phyloP scores from a whole-genome alignment of 2,113 vertebrate species.

The Hippocampus barbouri region DNA sequence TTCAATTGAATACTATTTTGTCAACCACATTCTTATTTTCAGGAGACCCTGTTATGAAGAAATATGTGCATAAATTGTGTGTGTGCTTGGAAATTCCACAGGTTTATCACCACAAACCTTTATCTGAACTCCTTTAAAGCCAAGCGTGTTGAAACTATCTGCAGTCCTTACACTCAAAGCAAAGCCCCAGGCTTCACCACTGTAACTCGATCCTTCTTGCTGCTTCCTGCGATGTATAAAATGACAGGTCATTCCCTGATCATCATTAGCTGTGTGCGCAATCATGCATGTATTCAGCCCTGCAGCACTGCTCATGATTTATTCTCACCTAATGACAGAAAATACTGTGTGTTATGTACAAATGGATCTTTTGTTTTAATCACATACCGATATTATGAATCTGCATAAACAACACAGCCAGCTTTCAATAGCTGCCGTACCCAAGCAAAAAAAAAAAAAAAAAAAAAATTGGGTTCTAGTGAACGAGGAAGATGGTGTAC shows the following conservation, averaged over 20 bases:
- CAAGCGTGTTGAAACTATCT: neutral
- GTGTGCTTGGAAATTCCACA: neutral
- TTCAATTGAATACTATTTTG: neutral
- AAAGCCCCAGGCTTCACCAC: slow-evolving; percentile 20
- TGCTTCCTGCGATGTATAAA: slow-evolving; percentile 30
- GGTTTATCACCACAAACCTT: slow-evolving; percentile 26
- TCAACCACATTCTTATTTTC: neutral
- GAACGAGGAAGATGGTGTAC: too few relatives aligned
- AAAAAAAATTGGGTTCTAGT: too few relatives aligned
- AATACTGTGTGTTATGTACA: slow-evolving; percentile 13
- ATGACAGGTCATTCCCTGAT: slow-evolving; percentile 29
- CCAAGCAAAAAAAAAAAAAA: too few relatives aligned
- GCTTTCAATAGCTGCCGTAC: too few relatives aligned
- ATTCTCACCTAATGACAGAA: slow-evolving; percentile 43
- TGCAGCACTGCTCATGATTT: slow-evolving; percentile 53
- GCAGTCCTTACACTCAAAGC: slow-evolving; percentile 18
- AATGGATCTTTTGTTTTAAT: slow-evolving; percentile 16
- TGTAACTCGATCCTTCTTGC: slow-evolving; percentile 13
- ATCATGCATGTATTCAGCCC: slow-evolving; percentile 15
- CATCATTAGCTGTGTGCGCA: slow-evolving; percentile 17
- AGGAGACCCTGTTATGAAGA: neutral
- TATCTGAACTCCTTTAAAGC: slow-evolving; percentile 37
- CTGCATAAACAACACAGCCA: neutral
- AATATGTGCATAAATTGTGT: neutral
- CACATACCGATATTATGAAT: neutral